Percentiles rank a stretch among this genome's conserved stretches.
phyloP scores from a whole-genome alignment of 2,797 vertebrate species.

The Falco berigora region DNA sequence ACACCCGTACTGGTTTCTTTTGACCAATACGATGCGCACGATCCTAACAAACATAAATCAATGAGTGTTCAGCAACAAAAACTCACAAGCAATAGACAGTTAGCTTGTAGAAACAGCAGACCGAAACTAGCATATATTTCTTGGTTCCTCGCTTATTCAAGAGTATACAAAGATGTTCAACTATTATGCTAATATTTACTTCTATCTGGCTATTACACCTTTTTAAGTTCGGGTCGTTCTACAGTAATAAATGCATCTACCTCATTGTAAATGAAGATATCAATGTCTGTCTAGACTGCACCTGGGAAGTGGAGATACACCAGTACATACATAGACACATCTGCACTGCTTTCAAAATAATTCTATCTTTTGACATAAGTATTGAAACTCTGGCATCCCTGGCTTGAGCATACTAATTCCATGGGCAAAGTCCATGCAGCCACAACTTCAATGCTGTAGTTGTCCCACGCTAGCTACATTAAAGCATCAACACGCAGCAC shows the following conservation, averaged over 20 bases:
- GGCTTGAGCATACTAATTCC: neutral
- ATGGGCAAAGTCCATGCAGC: neutral
- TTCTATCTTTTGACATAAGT: neutral
- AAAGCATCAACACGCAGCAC: neutral
- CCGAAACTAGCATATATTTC: neutral
- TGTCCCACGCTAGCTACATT: neutral
- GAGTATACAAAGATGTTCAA: neutral
- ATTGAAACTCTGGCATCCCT: neutral
- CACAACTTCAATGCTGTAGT: neutral
- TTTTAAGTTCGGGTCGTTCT: neutral
- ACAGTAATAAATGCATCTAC: neutral
- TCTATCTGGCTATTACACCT: neutral
- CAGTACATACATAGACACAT: neutral
- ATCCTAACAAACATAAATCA: constrained; percentile 72
- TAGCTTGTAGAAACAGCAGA: constrained; percentile 29
- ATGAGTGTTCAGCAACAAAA: constrained; percentile 37
- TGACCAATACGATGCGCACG: constrained; percentile 84
- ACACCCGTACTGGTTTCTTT: constrained; percentile 80
- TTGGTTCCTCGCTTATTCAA: neutral
- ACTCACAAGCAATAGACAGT: constrained; percentile 35
- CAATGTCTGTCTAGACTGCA: neutral
- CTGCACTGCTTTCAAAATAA: neutral
- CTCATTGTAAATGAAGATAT: neutral
- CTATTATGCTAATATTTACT: neutral
- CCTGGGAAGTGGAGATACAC: neutral